Conservation (phyloP, 1,140 invertebrate species). For the Leucophenga varia region DNA sequence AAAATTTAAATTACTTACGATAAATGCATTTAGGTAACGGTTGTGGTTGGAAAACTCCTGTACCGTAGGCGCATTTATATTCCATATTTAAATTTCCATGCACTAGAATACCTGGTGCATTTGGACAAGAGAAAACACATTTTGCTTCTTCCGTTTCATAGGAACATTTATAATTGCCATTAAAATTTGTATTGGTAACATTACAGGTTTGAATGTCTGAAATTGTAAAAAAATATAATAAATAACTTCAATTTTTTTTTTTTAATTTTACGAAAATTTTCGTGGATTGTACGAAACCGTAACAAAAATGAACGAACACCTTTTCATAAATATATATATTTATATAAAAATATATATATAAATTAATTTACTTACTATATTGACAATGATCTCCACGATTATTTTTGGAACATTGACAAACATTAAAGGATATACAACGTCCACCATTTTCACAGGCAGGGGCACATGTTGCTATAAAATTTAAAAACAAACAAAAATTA, state of each 20-base stretch:
- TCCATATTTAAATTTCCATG: constrained; percentile 45
- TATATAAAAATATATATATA: constrained; percentile 2
- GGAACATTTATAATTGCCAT: constrained; percentile 72
- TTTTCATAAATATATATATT: too few species aligned
- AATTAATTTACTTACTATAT: constrained; percentile 64
- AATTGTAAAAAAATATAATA: too few species aligned
- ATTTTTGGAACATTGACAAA: constrained; percentile 73
- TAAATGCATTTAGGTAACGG: constrained; percentile 74
- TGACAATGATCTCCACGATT: constrained; percentile 75
- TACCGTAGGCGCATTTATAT: constrained; percentile 72
- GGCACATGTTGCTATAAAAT: constrained; percentile 64
- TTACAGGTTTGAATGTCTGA: constrained; percentile 35
- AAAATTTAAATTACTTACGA: constrained; percentile 57
- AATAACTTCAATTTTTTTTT: too few species aligned
- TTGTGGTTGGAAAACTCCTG: constrained; percentile 67
- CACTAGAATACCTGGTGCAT: constrained; percentile 60
- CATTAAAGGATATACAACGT: constrained; percentile 70
- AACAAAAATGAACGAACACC: too few species aligned
- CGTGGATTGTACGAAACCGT: too few species aligned
- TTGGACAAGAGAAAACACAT: constrained; percentile 70
- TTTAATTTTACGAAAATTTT: too few species aligned
- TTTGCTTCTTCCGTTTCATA: constrained; percentile 63
- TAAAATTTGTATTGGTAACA: constrained; percentile 61
- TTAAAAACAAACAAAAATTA: background rate
- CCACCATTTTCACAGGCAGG: constrained; percentile 77